Evolutionary conservation across 2,113 vertebrate species (phyloP).

Genomic region (Zosterops hypoxanthus): DNA sequence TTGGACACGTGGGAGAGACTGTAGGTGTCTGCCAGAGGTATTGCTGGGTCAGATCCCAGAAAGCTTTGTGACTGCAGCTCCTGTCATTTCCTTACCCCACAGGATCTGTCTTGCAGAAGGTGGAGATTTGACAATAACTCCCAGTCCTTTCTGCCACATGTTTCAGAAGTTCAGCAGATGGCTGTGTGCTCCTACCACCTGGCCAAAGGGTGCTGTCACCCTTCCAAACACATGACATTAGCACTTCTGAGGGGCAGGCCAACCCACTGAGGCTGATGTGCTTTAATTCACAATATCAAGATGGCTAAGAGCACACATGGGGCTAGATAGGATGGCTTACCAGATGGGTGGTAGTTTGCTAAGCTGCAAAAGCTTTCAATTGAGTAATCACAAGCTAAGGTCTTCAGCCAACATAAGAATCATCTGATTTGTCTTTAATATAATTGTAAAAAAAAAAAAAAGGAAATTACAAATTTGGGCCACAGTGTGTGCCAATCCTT

Average conservation of each 20-base stretch:
- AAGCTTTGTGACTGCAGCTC: neutral
- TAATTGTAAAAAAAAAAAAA: neutral
- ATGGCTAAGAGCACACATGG: slow-evolving; percentile 26
- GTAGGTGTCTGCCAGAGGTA: slow-evolving; percentile 2
- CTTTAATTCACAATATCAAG: neutral
- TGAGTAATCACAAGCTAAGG: slow-evolving; percentile 22
- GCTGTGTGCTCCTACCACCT: slow-evolving; percentile 28
- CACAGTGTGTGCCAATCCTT: neutral
- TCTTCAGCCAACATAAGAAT: slow-evolving; percentile 32
- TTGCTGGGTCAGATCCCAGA: neutral
- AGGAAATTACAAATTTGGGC: slow-evolving; percentile 15
- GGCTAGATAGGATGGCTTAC: slow-evolving; percentile 15
- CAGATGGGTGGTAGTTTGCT: slow-evolving; percentile 64
- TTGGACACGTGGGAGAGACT: neutral
- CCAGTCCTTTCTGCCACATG: slow-evolving; percentile 24
- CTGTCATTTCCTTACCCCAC: neutral
- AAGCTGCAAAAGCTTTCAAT: slow-evolving; percentile 49
- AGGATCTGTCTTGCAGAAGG: slow-evolving; percentile 41
- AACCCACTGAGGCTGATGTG: slow-evolving; percentile 16
- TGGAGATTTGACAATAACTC: slow-evolving; percentile 19
- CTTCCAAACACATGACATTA: slow-evolving; percentile 50
- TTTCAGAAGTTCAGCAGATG: slow-evolving; percentile 53
- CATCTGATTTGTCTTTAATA: neutral
- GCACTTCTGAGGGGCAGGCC: slow-evolving; percentile 43
- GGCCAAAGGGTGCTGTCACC: slow-evolving; percentile 13